phyloP scores from a whole-genome alignment of 2,888 invertebrate species.

The Onchidella celtica region DNA sequence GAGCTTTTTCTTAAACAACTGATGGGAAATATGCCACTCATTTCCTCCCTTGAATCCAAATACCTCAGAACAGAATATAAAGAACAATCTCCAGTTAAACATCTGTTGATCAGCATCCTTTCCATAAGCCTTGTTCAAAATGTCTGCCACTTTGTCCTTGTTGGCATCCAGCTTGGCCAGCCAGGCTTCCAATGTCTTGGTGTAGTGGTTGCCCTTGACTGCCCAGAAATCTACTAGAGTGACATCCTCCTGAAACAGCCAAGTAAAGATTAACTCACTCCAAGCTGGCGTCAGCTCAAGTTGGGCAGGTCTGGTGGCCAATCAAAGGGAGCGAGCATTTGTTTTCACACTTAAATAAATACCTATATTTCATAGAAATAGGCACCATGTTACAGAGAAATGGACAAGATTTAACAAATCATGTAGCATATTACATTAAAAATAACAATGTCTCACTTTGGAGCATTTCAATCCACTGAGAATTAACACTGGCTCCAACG shows the following conservation, averaged over 20 bases:
- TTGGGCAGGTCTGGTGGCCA: no score
- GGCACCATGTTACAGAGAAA: no score
- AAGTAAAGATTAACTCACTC: background rate
- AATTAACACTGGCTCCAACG: no score
- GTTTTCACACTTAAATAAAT: no score
- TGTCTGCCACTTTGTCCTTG: conserved; percentile 62
- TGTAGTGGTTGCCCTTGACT: conserved; percentile 68
- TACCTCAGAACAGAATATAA: conserved; percentile 75
- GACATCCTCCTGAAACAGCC: conserved; percentile 67
- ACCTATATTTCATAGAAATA: no score
- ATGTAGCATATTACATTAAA: no score
- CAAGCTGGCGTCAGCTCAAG: background rate
- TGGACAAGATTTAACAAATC: no score
- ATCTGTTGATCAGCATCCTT: conserved; percentile 67
- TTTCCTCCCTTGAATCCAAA: conserved; percentile 73
- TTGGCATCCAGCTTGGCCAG: conserved; percentile 63
- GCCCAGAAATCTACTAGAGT: conserved; percentile 69
- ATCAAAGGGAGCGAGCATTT: no score
- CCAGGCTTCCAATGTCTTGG: conserved; percentile 73
- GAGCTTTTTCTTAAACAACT: conserved; percentile 69
- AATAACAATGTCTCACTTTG: no score
- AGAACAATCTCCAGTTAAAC: conserved; percentile 74
- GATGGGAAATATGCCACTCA: conserved; percentile 72
- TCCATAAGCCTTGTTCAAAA: conserved; percentile 65
- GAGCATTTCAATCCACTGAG: no score